Conservation (phyloP, 2,113 vertebrate genomes). For the Centropus unirufus region DNA sequence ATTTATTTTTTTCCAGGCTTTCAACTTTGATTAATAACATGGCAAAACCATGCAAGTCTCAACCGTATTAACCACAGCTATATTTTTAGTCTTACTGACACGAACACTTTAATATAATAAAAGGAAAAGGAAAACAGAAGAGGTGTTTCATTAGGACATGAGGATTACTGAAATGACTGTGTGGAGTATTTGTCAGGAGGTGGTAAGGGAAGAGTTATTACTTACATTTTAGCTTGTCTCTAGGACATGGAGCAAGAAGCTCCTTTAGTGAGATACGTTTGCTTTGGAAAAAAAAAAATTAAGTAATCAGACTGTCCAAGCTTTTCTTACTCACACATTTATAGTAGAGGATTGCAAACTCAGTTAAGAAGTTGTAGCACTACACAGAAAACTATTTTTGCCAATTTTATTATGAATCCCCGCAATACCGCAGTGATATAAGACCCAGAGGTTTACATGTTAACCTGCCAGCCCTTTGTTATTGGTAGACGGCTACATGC, state of each 20-base stretch:
- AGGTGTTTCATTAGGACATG: constrained; percentile 51
- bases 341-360: constrained; percentile 21
- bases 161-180: constrained; percentile 61
- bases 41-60: constrained; percentile 34
- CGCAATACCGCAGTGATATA: neutral
- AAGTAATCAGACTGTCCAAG: neutral
- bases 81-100: constrained; percentile 40
- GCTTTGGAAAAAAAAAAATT: constrained; percentile 58
- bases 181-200: constrained; percentile 54
- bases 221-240: constrained; percentile 59
- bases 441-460: constrained; percentile 25
- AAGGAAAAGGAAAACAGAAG: constrained; percentile 51
- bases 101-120: constrained; percentile 54
- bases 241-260: constrained; percentile 3
- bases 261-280: constrained; percentile 43
- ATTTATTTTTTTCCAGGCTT: constrained; percentile 70
- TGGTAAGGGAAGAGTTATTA: constrained; percentile 34
- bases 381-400: constrained; percentile 27
- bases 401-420: neutral
- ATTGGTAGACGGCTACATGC: constrained; percentile 12
- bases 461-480: constrained; percentile 51
- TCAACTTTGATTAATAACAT: constrained; percentile 70
- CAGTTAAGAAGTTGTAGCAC: constrained; percentile 29
- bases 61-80: constrained; percentile 46
- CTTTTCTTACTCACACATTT: constrained; percentile 50